Evolutionary conservation across 2,888 invertebrate species (phyloP).

Genomic region (Mylabris sibirica): DNA sequence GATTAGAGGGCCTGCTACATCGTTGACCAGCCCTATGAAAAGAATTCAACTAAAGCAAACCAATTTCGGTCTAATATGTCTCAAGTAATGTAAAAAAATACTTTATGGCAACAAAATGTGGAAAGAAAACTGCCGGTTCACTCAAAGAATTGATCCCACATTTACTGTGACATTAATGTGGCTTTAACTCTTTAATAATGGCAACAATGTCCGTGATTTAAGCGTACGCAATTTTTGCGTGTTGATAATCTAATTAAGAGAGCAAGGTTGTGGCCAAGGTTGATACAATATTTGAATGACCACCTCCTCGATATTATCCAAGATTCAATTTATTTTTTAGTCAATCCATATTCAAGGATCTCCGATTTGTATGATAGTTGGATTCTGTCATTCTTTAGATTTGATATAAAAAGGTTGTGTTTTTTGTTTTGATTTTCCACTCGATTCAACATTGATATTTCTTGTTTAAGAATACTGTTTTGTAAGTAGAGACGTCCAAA

Average conservation of each 20-base stretch:
- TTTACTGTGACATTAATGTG: neutral
- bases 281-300: neutral
- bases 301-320: too few species aligned
- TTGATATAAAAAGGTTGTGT: too few species aligned
- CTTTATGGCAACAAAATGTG: neutral
- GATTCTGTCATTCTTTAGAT: too few species aligned
- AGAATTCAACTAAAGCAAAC: neutral
- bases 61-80: neutral
- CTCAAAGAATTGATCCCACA: neutral
- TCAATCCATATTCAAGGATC: too few species aligned
- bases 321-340: too few species aligned
- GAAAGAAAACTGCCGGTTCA: neutral
- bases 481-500: neutral
- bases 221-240: constrained; percentile 17
- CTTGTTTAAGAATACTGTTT: neutral
- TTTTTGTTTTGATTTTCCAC: too few species aligned
- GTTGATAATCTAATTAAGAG: constrained; percentile 28
- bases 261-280: constrained; percentile 25
- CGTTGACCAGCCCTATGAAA: neutral
- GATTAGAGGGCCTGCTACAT: neutral
- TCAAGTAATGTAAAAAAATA: neutral
- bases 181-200: neutral
- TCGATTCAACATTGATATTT: neutral
- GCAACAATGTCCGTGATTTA: neutral
- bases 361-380: too few species aligned